Evolutionary conservation across 2,888 invertebrate genomes (phyloP), one percentile per base, ranked within the genome.

Genomic region (Ligdia adustata): DNA sequence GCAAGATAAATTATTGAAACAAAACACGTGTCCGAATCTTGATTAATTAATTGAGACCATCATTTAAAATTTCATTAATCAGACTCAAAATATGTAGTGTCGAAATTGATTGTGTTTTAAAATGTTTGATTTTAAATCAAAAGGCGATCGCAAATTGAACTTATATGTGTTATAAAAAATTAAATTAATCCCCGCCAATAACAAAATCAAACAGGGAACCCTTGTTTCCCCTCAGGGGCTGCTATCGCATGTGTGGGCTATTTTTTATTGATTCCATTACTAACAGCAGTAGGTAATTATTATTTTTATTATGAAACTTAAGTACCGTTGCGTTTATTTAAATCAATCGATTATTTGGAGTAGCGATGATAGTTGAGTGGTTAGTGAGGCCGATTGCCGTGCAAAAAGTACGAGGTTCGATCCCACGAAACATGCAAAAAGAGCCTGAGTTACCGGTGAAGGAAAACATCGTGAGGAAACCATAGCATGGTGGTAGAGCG

Each of bases 211-310:
- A 51, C 47, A 49, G 14, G 31, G 29, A 31, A 35, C 42, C 48
- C 48, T 34, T 22, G 44, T 14, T 34, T 22, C 5, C 27, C 51
- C 59, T 55, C 55, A 31, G 53, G 59, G 43, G 52, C 20, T 12
- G 12, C n/a, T 9, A 34, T 16, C 32, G 18, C 45, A 29, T 37
- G 18, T 22, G 32, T 13, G 29, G 33, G 22, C 11, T 14, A 29
- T 9, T 35, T 43, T 37, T 37, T 9, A 4, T 16, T 27, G 7
- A 2, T 6, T 2, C n/a, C n/a, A 22, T 22, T 22, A 22, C 4
- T 6, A 7, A n/a, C n/a, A n/a, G n/a, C n/a, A n/a, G n/a, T n/a
- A n/a, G n/a, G n/a, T n/a, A n/a, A n/a, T n/a, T n/a, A n/a, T n/a
- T n/a, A n/a, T n/a, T n/a, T n/a, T n/a, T n/a, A n/a, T n/a, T n/a